phyloP scores from a whole-genome alignment of 35 echinoderm and acorn worm species.

The Strongylocentrotus purpuratus region DNA sequence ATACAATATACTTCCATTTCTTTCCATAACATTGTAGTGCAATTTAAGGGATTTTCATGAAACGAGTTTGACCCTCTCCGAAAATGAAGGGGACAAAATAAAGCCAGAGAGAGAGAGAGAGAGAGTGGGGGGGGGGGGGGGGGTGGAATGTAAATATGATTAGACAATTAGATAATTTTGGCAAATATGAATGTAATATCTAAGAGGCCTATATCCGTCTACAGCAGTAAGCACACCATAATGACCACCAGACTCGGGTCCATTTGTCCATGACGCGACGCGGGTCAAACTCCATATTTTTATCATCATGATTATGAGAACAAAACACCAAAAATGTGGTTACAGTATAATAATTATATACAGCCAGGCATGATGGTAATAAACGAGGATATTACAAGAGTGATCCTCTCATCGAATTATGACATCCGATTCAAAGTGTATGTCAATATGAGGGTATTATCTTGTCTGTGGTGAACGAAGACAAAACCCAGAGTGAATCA shows the following conservation, averaged over 20 bases:
- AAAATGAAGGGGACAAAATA: too few relatives aligned
- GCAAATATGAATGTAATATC: too few relatives aligned
- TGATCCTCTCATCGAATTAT: not conserved
- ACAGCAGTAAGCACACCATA: too few relatives aligned
- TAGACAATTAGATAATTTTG: too few relatives aligned
- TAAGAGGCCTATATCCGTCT: too few relatives aligned
- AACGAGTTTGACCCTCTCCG: too few relatives aligned
- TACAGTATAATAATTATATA: not conserved
- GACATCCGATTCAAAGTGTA: constrained; percentile 38
- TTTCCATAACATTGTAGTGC: too few relatives aligned
- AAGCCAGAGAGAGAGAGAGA: too few relatives aligned
- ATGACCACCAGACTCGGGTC: not conserved
- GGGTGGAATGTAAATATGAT: too few relatives aligned
- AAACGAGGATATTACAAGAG: constrained; percentile 13
- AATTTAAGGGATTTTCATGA: too few relatives aligned
- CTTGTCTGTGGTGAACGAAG: not conserved
- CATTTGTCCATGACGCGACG: not conserved
- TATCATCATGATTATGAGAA: not conserved
- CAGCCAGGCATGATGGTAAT: not conserved
- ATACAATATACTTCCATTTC: too few relatives aligned
- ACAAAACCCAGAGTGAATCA: constrained; percentile 27
- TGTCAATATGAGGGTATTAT: constrained; percentile 34
- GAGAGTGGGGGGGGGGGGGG: too few relatives aligned
- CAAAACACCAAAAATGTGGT: not conserved
- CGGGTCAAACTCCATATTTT: not conserved